phyloP scores from a whole-genome alignment of 2,113 vertebrate species.

The Heterocephalus glaber region DNA sequence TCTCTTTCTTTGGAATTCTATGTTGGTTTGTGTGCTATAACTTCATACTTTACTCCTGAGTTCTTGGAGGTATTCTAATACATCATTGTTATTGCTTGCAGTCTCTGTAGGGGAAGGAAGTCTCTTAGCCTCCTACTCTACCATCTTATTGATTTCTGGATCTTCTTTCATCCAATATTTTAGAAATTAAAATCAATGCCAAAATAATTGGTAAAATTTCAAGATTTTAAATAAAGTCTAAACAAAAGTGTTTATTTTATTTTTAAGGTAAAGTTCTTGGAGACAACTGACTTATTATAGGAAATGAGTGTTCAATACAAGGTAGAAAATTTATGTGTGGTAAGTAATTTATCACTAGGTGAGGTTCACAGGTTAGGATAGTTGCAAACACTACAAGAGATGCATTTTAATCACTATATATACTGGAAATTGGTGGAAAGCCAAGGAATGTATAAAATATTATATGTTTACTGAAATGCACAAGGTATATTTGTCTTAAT shows the following conservation, averaged over 20 bases:
- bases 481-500: background rate
- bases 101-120: background rate
- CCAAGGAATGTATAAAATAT: background rate
- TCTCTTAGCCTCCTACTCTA: background rate
- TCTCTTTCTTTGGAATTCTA: background rate
- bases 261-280: constrained; percentile 12
- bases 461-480: background rate
- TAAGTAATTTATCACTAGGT: background rate
- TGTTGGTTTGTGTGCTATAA: background rate
- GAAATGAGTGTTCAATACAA: background rate
- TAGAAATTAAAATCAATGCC: constrained; percentile 35
- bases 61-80: background rate
- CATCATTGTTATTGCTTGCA: background rate
- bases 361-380: background rate
- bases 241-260: background rate
- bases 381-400: background rate
- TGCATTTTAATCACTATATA: background rate
- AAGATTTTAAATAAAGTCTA: background rate
- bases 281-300: background rate
- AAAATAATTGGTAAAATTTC: background rate
- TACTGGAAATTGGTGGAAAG: background rate
- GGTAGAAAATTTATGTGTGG: background rate
- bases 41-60: background rate
- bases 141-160: background rate
- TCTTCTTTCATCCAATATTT: background rate